phyloP scores from a whole-genome alignment of 2,888 invertebrate species.

The Dioctria rufipes region DNA sequence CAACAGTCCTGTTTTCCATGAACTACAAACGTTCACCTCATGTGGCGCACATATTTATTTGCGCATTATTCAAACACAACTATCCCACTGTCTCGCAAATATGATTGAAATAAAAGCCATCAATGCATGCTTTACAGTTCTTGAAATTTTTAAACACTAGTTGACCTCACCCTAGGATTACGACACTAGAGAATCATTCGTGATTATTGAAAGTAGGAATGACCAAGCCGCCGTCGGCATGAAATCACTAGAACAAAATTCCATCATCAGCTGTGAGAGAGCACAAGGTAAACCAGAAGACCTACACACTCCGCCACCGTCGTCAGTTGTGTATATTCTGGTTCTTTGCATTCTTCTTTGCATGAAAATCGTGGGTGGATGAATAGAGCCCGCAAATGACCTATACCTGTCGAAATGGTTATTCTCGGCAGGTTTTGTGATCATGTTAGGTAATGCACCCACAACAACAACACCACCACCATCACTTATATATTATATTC shows the following conservation, averaged over 20 bases:
- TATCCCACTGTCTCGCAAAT: too few relatives aligned
- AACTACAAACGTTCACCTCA: too few relatives aligned
- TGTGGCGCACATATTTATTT: too few relatives aligned
- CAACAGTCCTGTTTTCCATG: too few relatives aligned
- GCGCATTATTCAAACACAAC: too few relatives aligned
- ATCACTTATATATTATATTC: neutral
- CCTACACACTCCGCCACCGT: neutral
- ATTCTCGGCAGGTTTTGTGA: slow-evolving; percentile 6
- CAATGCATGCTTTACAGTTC: too few relatives aligned
- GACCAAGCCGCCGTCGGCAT: neutral
- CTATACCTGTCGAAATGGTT: slow-evolving; percentile 11
- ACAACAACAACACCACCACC: neutral
- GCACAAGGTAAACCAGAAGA: slow-evolving; percentile 31
- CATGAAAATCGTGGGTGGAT: slow-evolving; percentile 22
- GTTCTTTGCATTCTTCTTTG: slow-evolving; percentile 15
- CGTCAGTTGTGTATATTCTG: neutral
- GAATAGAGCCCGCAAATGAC: slow-evolving; percentile 18
- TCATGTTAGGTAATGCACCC: slow-evolving; percentile 38
- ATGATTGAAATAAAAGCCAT: too few relatives aligned
- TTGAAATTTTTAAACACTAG: too few relatives aligned
- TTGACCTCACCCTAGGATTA: too few relatives aligned
- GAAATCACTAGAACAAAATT: slow-evolving; percentile 8
- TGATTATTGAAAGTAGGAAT: neutral
- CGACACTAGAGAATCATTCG: too few relatives aligned
- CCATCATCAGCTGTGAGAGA: slow-evolving; percentile 24